Percentiles rank a stretch among this genome's conserved stretches.
phyloP scores from a whole-genome alignment of 2,797 vertebrate genomes.

The Cirrhinus molitorella region DNA sequence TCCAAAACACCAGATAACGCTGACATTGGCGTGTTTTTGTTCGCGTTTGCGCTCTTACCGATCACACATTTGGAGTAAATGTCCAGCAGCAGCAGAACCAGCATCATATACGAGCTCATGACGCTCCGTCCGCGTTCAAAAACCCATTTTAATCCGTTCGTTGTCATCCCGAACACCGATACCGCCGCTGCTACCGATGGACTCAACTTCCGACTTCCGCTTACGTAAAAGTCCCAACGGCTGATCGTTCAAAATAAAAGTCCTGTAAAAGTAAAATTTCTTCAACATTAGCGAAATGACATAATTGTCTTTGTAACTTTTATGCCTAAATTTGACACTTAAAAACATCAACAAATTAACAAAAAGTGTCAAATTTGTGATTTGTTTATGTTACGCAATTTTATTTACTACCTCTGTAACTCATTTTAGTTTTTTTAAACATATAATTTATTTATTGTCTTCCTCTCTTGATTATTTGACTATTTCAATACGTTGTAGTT shows the following conservation, averaged over 20 bases:
- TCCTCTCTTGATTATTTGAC: too few species aligned
- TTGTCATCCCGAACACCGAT: constrained; percentile 12
- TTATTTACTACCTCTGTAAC: too few species aligned
- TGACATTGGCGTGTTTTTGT: too few species aligned
- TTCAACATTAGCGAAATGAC: too few species aligned
- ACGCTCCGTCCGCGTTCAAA: constrained; percentile 67
- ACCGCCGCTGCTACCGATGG: background rate
- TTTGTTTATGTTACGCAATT: too few species aligned
- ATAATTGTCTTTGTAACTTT: too few species aligned
- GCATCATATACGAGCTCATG: constrained; percentile 69
- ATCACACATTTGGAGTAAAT: constrained; percentile 69
- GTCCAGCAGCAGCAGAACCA: constrained; percentile 71
- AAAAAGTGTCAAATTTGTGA: too few species aligned
- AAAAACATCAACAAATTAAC: too few species aligned
- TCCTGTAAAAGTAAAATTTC: background rate
- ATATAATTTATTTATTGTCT: too few species aligned
- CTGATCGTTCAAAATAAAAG: constrained; percentile 13
- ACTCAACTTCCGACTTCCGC: constrained; percentile 1
- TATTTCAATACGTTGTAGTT: too few species aligned
- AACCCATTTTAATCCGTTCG: constrained; percentile 32
- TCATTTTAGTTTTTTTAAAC: too few species aligned
- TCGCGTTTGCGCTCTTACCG: constrained; percentile 65
- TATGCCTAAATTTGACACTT: too few species aligned
- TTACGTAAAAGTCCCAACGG: background rate
- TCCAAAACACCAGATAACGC: background rate